Base-by-base conservation (phyloP, 2,113 vertebrate species). In the Crypturellus undulatus region DNA sequence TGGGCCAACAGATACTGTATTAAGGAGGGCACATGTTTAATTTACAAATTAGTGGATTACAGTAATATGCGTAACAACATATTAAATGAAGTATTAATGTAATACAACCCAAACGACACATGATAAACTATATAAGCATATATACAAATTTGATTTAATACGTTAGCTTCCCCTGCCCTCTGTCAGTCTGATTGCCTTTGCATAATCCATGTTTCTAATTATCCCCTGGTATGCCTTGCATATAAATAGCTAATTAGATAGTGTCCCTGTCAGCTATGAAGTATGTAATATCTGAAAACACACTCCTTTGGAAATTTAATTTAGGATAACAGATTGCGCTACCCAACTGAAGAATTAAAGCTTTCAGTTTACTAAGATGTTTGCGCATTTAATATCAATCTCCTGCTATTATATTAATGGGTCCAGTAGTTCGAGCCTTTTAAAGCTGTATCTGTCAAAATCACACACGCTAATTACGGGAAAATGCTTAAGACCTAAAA, bases 241-340 rank as follows among this genome's bases (percentile, higher is more conserved):
- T 98, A 98, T 97, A 98, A 98, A 98, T 98, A 98, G 97, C 97
- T 98, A 98, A 98, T 98, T 98, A 98, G 97, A 95, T 96, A 97
- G 95, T 97, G 94, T 98, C 97, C 96, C 97, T 98, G 97, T 97
- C 97, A 98, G 93, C 97, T 95, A 95, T 95, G 96, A 97, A 96
- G 96, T 97, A 97, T 97, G 97, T 96, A 98, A 96, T 96, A 98
- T 97, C 95, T 96, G 93, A 97, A 97, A 96, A 97, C 94, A 92
- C 63, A 91, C 94, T 97, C 76, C 93, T 97, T 97, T 96, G 93
- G 97, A 98, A 98, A 98, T 97, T 97, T 97, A 98, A 98, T 98
- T 97, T 97, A 96, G 94, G 86, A 95, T 97, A 98, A 97, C 95
- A 96, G 96, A 97, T 91, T 98, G 96, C 96, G 89, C 87, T 94